A percentile compares a stretch with the other conserved stretches of the same genome.
phyloP scores from a whole-genome alignment of 1,140 invertebrate genomes.

The Dreissena rostriformis region DNA sequence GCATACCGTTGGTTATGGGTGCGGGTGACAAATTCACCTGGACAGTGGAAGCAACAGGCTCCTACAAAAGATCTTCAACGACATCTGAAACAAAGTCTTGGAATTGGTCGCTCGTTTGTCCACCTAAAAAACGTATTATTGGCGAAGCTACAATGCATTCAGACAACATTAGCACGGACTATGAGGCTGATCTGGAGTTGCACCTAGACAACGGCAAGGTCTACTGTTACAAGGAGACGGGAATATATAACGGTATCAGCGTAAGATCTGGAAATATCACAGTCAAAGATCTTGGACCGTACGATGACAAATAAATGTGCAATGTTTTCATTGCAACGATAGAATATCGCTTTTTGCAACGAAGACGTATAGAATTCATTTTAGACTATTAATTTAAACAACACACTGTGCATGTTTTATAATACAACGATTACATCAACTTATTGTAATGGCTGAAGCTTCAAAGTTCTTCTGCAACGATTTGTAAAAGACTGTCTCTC shows the following conservation, averaged over 20 bases:
- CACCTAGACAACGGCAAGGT: neutral
- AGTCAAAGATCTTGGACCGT: too few species aligned
- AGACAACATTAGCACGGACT: neutral
- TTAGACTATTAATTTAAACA: too few species aligned
- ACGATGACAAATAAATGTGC: too few species aligned
- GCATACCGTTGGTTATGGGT: neutral
- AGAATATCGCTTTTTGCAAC: too few species aligned
- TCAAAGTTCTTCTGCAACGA: too few species aligned
- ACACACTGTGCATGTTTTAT: too few species aligned
- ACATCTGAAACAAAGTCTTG: neutral
- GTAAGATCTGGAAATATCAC: too few species aligned
- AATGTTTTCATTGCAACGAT: too few species aligned
- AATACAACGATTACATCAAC: too few species aligned
- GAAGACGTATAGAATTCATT: too few species aligned
- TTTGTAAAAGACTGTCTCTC: too few species aligned
- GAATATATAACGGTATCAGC: neutral
- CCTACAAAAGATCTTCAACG: neutral
- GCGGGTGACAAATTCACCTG: neutral
- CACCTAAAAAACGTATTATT: neutral
- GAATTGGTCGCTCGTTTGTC: neutral
- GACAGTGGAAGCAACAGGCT: neutral
- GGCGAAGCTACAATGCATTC: neutral
- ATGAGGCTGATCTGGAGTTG: neutral
- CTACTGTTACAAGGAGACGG: neutral
- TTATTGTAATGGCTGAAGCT: too few species aligned